Evolutionary conservation across 2,888 invertebrate genomes (phyloP).

Genomic region (Cantharis rustica): DNA sequence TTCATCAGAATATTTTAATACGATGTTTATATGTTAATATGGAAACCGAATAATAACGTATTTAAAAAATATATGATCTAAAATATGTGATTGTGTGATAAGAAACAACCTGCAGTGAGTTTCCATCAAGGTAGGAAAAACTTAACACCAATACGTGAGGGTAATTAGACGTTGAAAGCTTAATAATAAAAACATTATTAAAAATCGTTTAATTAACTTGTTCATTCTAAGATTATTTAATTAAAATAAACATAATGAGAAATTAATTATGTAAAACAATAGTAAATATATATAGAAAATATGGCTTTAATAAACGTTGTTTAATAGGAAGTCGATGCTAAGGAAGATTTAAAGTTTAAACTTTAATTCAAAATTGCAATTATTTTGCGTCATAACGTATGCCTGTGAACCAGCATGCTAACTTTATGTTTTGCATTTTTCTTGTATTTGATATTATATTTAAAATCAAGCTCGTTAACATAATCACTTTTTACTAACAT

Average conservation of each 20-base stretch:
- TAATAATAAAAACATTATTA: too few relatives aligned
- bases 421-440: slow-evolving; percentile 48
- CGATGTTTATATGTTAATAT: too few relatives aligned
- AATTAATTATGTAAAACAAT: not conserved
- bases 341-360: not conserved
- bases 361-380: not conserved
- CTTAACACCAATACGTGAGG: too few relatives aligned
- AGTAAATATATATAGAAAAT: not conserved
- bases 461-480: slow-evolving; percentile 23
- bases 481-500: slow-evolving; percentile 4
- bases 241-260: not conserved
- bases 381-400: slow-evolving; percentile 53
- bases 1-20: too few relatives aligned
- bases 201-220: too few relatives aligned
- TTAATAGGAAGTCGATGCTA: not conserved
- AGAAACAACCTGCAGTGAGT: too few relatives aligned
- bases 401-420: slow-evolving; percentile 54
- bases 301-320: not conserved
- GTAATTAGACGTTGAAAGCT: too few relatives aligned
- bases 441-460: slow-evolving; percentile 43
- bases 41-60: too few relatives aligned
- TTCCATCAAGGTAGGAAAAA: too few relatives aligned
- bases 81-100: too few relatives aligned
- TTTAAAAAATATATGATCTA: too few relatives aligned
- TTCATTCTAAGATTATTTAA: too few relatives aligned